phyloP scores from a whole-genome alignment of 2,888 invertebrate species.

The Dimorphilus gyrociliatus region DNA sequence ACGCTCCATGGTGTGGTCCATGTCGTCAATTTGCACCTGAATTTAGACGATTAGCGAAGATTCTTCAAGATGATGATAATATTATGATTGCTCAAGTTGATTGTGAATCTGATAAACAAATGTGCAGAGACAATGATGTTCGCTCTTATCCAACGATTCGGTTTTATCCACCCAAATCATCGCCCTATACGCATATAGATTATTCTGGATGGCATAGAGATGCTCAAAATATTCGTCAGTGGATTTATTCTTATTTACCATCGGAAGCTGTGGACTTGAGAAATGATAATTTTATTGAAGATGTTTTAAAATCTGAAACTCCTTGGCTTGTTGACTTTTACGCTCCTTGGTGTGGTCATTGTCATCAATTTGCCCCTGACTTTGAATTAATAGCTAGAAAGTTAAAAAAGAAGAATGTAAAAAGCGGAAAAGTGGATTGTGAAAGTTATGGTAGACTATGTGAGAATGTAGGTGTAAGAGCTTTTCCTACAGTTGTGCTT shows the following conservation, averaged over 20 bases:
- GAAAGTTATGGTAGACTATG: slow-evolving; percentile 44
- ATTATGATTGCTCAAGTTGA: slow-evolving; percentile 51
- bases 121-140: slow-evolving; percentile 48
- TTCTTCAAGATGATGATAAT: slow-evolving; percentile 39
- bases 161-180: slow-evolving; percentile 46
- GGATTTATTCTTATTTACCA: slow-evolving; percentile 50
- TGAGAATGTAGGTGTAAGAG: slow-evolving; percentile 41
- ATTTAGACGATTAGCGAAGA: slow-evolving; percentile 49
- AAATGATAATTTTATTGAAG: slow-evolving; percentile 33
- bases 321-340: slow-evolving; percentile 41
- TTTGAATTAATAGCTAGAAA: slow-evolving; percentile 51
- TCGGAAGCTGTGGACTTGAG: slow-evolving; percentile 38
- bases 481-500: slow-evolving; percentile 51
- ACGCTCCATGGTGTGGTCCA: slow-evolving; percentile 57
- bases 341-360: slow-evolving; percentile 42
- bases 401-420: slow-evolving; percentile 28
- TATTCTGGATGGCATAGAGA: slow-evolving; percentile 49
- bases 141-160: slow-evolving; percentile 52
- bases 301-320: slow-evolving; percentile 41
- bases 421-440: slow-evolving; percentile 51
- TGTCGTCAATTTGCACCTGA: slow-evolving; percentile 53
- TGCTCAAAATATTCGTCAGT: slow-evolving; percentile 46
- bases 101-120: slow-evolving; percentile 45
- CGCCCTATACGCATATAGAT: not conserved
- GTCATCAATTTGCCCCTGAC: slow-evolving; percentile 51